Percentiles rank a stretch among this genome's conserved stretches.
Conservation (phyloP, 1,140 invertebrate species). For the Chlorops oryzae region DNA sequence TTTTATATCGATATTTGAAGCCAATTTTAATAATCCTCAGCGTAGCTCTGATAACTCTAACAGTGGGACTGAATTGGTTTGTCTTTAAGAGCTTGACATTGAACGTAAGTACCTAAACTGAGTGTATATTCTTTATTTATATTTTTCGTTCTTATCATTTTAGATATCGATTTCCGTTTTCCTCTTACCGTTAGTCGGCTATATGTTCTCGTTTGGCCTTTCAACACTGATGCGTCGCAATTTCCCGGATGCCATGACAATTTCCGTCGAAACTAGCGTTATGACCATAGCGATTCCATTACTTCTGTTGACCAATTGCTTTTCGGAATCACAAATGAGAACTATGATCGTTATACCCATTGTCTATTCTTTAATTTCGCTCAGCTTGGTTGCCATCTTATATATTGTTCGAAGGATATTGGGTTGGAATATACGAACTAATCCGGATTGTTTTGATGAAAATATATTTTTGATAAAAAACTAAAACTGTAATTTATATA, state of each 20-base stretch:
- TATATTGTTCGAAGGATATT: conserved; percentile 23
- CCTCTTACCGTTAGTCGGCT: conserved; percentile 21
- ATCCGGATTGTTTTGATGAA: conserved; percentile 23
- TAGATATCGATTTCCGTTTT: conserved; percentile 25
- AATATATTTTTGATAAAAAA: conserved; percentile 10
- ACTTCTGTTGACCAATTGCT: conserved; percentile 24
- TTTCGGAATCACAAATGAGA: conserved; percentile 26
- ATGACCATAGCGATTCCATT: conserved; percentile 32
- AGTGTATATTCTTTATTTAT: background rate
- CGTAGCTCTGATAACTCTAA: conserved; percentile 23
- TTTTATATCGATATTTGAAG: conserved; percentile 30
- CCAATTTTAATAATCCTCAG: conserved; percentile 28
- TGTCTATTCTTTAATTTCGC: conserved; percentile 18
- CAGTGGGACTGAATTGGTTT: conserved; percentile 27
- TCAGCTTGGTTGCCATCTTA: conserved; percentile 18
- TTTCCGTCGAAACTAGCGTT: conserved; percentile 27
- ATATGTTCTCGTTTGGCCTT: conserved; percentile 20
- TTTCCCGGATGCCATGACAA: conserved; percentile 24
- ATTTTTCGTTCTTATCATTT: background rate
- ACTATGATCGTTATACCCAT: conserved; percentile 28
- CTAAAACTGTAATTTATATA: too few relatives aligned
- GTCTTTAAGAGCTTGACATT: conserved; percentile 23
- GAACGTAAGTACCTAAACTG: conserved; percentile 14
- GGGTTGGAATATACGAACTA: conserved; percentile 22
- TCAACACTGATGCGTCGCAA: conserved; percentile 25